Evolutionary conservation across 2,113 vertebrate genomes (phyloP).

Genomic region (Lates calcarifer): DNA sequence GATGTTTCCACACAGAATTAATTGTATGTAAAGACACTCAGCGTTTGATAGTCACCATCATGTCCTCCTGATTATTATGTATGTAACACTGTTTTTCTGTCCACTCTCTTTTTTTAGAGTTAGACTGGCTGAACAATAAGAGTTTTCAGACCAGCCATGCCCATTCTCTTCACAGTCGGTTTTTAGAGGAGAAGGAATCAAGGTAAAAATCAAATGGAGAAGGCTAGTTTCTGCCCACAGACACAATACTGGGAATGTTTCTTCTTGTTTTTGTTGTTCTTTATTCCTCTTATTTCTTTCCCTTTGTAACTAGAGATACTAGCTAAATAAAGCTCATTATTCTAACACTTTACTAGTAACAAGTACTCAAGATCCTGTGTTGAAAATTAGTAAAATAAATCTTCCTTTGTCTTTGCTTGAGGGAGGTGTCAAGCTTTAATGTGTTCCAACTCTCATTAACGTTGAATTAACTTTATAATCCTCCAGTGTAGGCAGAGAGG

Average conservation of each 20-base stretch:
- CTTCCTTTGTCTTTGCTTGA: background rate
- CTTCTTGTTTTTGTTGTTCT: background rate
- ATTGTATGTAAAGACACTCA: background rate
- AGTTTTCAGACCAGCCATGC: conserved; percentile 88
- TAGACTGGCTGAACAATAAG: conserved; percentile 93
- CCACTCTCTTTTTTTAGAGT: conserved; percentile 74
- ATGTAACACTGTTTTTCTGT: conserved; percentile 5
- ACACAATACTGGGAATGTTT: background rate
- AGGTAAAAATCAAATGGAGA: conserved; percentile 56
- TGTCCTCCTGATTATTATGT: background rate
- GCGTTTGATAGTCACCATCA: background rate
- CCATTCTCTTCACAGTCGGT: conserved; percentile 81
- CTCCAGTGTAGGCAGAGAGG: conserved; percentile 62
- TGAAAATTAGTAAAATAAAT: background rate
- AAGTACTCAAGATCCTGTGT: background rate
- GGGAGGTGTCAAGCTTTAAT: background rate
- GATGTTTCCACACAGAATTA: background rate
- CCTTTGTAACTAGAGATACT: background rate
- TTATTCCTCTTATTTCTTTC: background rate
- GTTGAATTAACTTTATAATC: background rate
- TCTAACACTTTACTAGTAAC: background rate
- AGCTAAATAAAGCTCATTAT: background rate
- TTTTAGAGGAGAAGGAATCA: conserved; percentile 70
- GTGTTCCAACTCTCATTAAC: background rate
- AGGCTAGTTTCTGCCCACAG: background rate